phyloP scores from a whole-genome alignment of 2,797 vertebrate genomes.

The Huso huso region DNA sequence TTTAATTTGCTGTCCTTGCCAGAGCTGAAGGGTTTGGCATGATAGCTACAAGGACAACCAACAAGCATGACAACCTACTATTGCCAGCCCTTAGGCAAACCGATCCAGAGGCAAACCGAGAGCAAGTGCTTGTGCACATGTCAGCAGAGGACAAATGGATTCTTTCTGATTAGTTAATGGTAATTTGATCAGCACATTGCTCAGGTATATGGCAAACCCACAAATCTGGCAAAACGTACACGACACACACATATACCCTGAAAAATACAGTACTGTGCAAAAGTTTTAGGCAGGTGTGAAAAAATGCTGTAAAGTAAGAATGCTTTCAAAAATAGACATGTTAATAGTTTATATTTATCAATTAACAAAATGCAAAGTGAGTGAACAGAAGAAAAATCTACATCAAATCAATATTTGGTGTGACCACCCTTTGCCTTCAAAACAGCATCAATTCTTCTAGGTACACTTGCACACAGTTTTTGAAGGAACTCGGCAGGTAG shows the following conservation, averaged over 20 bases:
- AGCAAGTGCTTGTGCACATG: constrained; percentile 13
- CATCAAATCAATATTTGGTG: too few species aligned
- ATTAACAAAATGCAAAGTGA: too few species aligned
- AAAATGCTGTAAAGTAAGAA: constrained; percentile 40
- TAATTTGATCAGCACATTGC: constrained; percentile 23
- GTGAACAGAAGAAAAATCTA: too few species aligned
- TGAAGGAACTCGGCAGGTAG: too few species aligned
- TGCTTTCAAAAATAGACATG: background rate
- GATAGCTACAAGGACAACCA: constrained; percentile 25
- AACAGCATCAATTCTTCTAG: too few species aligned
- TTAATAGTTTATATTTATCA: too few species aligned
- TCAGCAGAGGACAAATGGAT: constrained; percentile 21
- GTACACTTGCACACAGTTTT: too few species aligned
- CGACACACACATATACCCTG: too few species aligned
- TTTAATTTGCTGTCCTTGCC: constrained; percentile 11
- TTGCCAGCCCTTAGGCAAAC: constrained; percentile 11
- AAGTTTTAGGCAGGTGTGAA: constrained; percentile 41
- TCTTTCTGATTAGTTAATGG: constrained; percentile 17
- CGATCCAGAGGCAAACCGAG: constrained; percentile 33
- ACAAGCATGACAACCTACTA: constrained; percentile 28
- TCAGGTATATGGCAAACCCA: constrained; percentile 5
- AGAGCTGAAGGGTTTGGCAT: constrained; percentile 21
- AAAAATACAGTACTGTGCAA: too few species aligned
- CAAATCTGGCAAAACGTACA: constrained; percentile 18
- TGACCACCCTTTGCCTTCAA: too few species aligned